These are phyloP conservation scores for Panopea generosa DNA, from an alignment of 2,888 invertebrate genomes.

Conservation along the genomic window DNA sequence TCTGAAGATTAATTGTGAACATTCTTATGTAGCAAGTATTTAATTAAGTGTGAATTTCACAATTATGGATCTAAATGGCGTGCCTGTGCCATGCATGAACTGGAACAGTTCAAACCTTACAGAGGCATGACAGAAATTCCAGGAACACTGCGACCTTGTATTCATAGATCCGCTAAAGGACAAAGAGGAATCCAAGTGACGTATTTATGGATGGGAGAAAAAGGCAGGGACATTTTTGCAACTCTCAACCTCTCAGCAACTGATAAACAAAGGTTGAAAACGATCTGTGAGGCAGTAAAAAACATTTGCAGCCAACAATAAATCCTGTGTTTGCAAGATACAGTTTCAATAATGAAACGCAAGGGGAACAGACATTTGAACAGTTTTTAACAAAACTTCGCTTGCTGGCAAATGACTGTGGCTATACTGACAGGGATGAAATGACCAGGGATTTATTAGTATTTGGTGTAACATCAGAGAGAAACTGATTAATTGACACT, in stretches of 20 bases:
- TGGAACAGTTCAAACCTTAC: conserved; percentile 30
- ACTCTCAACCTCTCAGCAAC: conserved; percentile 24
- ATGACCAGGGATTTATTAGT: conserved; percentile 24
- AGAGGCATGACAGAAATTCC: conserved; percentile 38
- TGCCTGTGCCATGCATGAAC: conserved; percentile 25
- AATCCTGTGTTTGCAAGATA: conserved; percentile 34
- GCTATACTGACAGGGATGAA: conserved; percentile 5
- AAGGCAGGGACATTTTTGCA: conserved; percentile 42
- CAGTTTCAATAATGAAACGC: conserved; percentile 26
- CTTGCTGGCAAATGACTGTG: neutral
- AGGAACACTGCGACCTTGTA: conserved; percentile 28
- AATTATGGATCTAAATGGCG: neutral
- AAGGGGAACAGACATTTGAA: conserved; percentile 3
- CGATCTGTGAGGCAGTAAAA: conserved; percentile 12
- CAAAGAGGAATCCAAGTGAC: conserved; percentile 15
- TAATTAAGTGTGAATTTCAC: too few relatives aligned
- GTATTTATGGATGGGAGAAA: conserved; percentile 25
- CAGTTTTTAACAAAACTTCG: conserved; percentile 7
- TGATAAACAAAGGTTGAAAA: conserved; percentile 5
- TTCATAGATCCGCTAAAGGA: conserved; percentile 34
- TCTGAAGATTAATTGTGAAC: too few relatives aligned
- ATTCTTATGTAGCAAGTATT: too few relatives aligned
- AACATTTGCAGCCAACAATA: conserved; percentile 28
- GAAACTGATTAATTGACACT: conserved; percentile 8
- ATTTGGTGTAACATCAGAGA: conserved; percentile 4